Evolutionary conservation across 2,888 invertebrate genomes (phyloP), one percentile per base, ranked within the genome.

Genomic region (Amphimallon solstitiale): DNA sequence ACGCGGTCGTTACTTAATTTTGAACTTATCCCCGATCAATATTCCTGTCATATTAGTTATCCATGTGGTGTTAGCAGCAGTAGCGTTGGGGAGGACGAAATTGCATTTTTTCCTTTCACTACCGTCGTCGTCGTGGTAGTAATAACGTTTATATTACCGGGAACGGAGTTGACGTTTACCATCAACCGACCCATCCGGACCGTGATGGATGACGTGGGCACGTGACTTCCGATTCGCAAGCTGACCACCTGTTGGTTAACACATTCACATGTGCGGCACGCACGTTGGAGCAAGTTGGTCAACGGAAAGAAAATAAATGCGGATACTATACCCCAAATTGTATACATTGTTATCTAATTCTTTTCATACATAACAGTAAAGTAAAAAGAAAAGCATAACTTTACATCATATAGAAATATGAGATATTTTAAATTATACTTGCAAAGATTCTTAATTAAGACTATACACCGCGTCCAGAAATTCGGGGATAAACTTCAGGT

Each of bases 161-260:
- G 29, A 29, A 68, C 73, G 65, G 70, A 56, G 49, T 67, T 73
- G 71, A 73, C 70, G 71, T 68, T 72, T 71, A 65, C 65, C 66
- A 59, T 59, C 68, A 69, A 68, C 70, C 63, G 69, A 69, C 70
- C 63, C 70, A 69, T 71, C 65, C 69, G 62, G 60, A 40, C 51
- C 14, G 51, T 73, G 71, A 73, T 71, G 68, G 73, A 71, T 73
- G 68, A 66, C 64, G 65, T 14, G 43, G 43, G 69, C 68, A 73
- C 69, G 71, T 70, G 70, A 70, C 68, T 70, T 68, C 59, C 70
- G 65, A 62, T 70, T 59, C 56, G 49, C 71, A 68, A 67, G 72
- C 74, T 74, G 73, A 74, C 75, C 75, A 75, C 75, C 75, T 75
- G 75, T 75, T 75, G 75, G 74, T 72, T 74, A 73, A 73, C 73